Evolutionary conservation across 1,140 invertebrate genomes (phyloP).

Genomic region (Agrilus planipennis): DNA sequence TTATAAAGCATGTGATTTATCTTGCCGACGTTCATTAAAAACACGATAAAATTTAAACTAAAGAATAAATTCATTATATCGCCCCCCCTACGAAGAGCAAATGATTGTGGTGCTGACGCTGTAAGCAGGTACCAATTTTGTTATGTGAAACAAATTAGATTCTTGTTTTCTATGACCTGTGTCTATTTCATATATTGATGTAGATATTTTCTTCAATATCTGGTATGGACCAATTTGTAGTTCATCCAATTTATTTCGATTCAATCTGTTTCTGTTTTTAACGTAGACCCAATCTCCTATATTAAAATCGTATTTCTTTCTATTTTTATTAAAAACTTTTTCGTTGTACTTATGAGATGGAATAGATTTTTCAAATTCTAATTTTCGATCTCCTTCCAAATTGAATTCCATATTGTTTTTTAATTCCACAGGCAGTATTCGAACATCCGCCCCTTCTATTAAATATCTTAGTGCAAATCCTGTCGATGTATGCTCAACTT

Average conservation of each 20-base stretch:
- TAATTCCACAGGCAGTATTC: conserved; percentile 24
- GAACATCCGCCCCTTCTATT: too few species aligned
- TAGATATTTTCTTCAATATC: conserved; percentile 18
- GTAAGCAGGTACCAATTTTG: conserved; percentile 18
- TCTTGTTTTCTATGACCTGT: conserved; percentile 17
- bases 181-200: conserved; percentile 14
- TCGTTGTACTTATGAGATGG: conserved; percentile 22
- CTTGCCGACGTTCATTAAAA: too few species aligned
- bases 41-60: too few species aligned
- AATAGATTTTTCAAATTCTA: conserved; percentile 13
- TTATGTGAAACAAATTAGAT: conserved; percentile 17
- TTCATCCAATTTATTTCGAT: conserved; percentile 18
- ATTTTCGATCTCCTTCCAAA: conserved; percentile 13
- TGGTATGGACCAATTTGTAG: conserved; percentile 18
- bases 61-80: too few species aligned
- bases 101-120: too few species aligned
- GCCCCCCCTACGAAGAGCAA: too few species aligned
- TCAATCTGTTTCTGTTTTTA: conserved; percentile 21
- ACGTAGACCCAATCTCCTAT: conserved; percentile 17
- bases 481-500: too few species aligned
- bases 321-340: conserved; percentile 15
- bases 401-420: conserved; percentile 14
- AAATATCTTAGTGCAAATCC: too few species aligned
- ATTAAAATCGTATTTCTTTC: conserved; percentile 14
- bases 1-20: too few species aligned